phyloP scores from a whole-genome alignment of 2,888 invertebrate species.

The Diogma glabrata region DNA sequence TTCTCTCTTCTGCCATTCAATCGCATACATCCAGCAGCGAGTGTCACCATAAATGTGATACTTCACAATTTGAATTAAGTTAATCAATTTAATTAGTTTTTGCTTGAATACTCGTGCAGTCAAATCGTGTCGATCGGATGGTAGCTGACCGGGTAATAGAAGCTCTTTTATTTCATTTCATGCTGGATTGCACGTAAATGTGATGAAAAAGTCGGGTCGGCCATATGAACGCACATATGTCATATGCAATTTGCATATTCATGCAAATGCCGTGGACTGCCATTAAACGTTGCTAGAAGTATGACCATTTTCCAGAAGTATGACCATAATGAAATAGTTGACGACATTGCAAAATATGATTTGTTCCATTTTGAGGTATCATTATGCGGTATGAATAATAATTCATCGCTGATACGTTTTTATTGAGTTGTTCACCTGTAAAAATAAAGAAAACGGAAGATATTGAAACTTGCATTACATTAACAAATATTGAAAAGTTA shows the following conservation, averaged over 20 bases:
- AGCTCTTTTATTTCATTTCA: not conserved
- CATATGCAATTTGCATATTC: conserved; percentile 15
- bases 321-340: not conserved
- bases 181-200: too few species aligned
- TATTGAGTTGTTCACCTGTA: too few species aligned
- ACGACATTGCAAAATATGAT: not conserved
- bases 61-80: conserved; percentile 15
- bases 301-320: too few species aligned
- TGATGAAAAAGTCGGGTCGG: conserved; percentile 14
- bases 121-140: conserved; percentile 14
- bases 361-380: too few species aligned
- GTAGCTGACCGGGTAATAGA: not conserved
- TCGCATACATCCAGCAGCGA: conserved; percentile 22
- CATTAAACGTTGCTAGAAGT: conserved; percentile 14
- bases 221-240: conserved; percentile 14
- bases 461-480: too few species aligned
- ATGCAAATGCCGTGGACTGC: conserved; percentile 15
- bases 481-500: too few species aligned
- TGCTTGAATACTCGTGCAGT: conserved; percentile 18
- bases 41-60: conserved; percentile 16
- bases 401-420: too few species aligned
- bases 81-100: conserved; percentile 18
- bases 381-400: too few species aligned
- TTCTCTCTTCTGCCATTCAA: conserved; percentile 28
- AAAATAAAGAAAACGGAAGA: too few species aligned